Conservation (phyloP, 1,140 invertebrate species). For the Ceratina japonica region DNA sequence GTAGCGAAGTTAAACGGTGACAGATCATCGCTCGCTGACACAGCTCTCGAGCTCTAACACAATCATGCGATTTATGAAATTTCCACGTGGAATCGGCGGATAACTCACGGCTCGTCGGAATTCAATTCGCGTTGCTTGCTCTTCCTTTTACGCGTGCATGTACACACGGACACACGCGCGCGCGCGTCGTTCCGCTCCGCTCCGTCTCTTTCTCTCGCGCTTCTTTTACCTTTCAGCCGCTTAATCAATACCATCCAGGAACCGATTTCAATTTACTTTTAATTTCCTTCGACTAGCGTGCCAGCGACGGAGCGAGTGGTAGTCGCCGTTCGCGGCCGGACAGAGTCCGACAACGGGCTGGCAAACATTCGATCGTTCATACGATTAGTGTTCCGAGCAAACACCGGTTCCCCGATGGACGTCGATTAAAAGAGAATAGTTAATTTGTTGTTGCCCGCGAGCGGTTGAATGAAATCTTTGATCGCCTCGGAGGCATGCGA, state of each 20-base stretch:
- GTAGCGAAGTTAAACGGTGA: conserved; percentile 26
- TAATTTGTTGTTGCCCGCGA: conserved; percentile 9
- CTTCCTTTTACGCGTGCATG: neutral
- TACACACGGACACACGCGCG: neutral
- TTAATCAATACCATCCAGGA: conserved; percentile 13
- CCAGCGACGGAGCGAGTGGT: neutral
- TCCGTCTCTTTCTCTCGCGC: neutral
- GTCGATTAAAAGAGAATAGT: conserved; percentile 45
- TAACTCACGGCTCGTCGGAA: conserved; percentile 40
- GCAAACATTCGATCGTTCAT: conserved; percentile 53
- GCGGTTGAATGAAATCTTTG: conserved; percentile 27
- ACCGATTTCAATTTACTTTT: conserved; percentile 52
- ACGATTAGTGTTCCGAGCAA: conserved; percentile 38
- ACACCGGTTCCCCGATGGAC: neutral
- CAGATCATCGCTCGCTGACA: conserved; percentile 17
- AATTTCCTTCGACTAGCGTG: conserved; percentile 50
- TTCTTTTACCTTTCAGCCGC: neutral
- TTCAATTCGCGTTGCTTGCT: conserved; percentile 24
- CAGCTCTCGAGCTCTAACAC: conserved; percentile 38
- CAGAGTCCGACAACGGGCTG: neutral
- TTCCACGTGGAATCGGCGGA: conserved; percentile 44
- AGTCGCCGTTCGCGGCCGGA: conserved; percentile 9
- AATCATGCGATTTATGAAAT: conserved; percentile 59
- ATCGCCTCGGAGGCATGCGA: conserved; percentile 16
- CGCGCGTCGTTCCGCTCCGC: too few species aligned